A percentile compares a stretch with the other conserved stretches of the same genome.
These are phyloP conservation scores for Myopa testacea DNA, from an alignment of 2,888 invertebrate species.

Conservation along the genomic window DNA sequence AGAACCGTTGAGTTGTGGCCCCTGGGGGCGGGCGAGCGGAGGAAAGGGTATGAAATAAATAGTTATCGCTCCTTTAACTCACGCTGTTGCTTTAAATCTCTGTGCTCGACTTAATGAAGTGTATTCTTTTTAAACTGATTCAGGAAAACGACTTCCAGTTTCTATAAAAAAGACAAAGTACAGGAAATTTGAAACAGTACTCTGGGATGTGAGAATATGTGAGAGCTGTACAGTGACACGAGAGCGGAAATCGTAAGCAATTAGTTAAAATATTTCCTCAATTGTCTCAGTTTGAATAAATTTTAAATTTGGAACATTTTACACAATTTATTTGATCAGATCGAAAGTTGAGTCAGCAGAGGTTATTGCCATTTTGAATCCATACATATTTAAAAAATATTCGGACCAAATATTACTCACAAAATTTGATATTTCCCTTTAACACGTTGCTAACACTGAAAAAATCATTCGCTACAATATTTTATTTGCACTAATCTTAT, in stretches of 20 bases:
- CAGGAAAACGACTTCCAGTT: slow-evolving; percentile 11
- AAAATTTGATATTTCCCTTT: too few relatives aligned
- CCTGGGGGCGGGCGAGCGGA: slow-evolving; percentile 22
- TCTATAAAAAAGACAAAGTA: slow-evolving; percentile 5
- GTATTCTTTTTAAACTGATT: neutral
- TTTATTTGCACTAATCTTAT: too few relatives aligned
- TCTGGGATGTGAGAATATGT: neutral
- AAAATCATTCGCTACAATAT: too few relatives aligned
- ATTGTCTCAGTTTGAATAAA: neutral
- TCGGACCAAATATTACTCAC: too few relatives aligned
- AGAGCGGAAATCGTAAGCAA: slow-evolving; percentile 27
- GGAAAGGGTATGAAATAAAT: slow-evolving; percentile 9
- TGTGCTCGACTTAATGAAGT: slow-evolving; percentile 22
- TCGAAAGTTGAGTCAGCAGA: too few relatives aligned
- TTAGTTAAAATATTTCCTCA: neutral
- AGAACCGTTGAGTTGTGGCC: slow-evolving; percentile 35
- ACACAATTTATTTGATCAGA: too few relatives aligned
- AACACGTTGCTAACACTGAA: too few relatives aligned
- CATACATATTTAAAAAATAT: too few relatives aligned
- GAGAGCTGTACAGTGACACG: neutral
- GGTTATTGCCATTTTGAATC: too few relatives aligned
- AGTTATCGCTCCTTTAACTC: slow-evolving; percentile 26
- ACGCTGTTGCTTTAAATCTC: slow-evolving; percentile 24
- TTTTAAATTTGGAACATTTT: neutral
- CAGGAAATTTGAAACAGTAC: slow-evolving; percentile 28